Conservation (phyloP, 2,888 invertebrate species). For the Agonopterix alstromeriana region DNA sequence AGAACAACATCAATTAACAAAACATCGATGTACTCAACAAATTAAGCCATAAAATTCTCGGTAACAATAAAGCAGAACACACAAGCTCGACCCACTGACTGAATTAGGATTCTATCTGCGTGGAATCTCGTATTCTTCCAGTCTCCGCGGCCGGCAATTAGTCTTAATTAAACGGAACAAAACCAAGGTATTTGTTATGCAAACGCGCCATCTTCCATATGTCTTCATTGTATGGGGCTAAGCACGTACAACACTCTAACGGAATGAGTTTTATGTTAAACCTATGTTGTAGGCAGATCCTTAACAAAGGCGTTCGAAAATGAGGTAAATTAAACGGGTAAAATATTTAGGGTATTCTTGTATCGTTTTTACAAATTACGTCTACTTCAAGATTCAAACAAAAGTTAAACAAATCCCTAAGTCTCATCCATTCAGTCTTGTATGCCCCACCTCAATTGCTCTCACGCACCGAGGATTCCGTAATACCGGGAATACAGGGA, state of each 20-base stretch:
- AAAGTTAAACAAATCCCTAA: too few relatives aligned
- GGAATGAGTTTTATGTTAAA: slow-evolving; percentile 15
- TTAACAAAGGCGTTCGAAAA: too few relatives aligned
- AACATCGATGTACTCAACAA: background rate
- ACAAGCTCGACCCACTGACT: background rate
- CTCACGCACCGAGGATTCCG: too few relatives aligned
- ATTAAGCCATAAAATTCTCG: background rate
- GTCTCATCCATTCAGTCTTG: too few relatives aligned
- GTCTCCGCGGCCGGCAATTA: slow-evolving; percentile 44
- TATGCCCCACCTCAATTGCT: too few relatives aligned
- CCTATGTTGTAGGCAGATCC: too few relatives aligned
- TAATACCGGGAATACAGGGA: too few relatives aligned
- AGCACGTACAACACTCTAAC: slow-evolving; percentile 8
- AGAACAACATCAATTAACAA: background rate
- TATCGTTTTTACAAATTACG: too few relatives aligned
- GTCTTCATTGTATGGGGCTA: slow-evolving; percentile 41
- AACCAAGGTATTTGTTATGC: slow-evolving; percentile 50
- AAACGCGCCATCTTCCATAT: slow-evolving; percentile 42
- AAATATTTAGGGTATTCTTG: too few relatives aligned
- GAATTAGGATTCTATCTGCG: slow-evolving; percentile 17
- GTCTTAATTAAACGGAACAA: slow-evolving; percentile 52
- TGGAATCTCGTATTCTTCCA: slow-evolving; percentile 16
- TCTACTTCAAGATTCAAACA: too few relatives aligned
- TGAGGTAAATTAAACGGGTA: too few relatives aligned
- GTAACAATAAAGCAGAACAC: background rate